Conservation (phyloP, 2,113 vertebrate genomes). For the Nipponia nippon region DNA sequence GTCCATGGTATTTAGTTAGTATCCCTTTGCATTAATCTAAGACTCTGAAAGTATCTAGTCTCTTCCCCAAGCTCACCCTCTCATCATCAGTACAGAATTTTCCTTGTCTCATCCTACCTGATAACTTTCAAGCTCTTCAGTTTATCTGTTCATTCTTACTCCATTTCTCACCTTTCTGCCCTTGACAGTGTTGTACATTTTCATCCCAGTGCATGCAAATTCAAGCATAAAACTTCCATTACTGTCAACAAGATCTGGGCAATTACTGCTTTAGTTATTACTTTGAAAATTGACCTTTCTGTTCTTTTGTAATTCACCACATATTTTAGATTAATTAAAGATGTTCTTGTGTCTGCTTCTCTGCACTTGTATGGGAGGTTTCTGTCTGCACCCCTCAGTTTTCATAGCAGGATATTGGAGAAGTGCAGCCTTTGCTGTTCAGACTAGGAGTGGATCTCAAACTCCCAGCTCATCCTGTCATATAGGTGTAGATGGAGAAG, state of each 20-base stretch:
- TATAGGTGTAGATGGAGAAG: background rate
- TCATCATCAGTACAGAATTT: background rate
- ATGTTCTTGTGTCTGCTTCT: background rate
- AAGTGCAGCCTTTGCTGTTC: background rate
- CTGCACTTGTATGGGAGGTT: background rate
- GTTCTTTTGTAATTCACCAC: background rate
- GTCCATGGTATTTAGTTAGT: background rate
- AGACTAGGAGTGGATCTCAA: background rate
- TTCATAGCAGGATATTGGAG: background rate
- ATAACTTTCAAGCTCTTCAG: background rate
- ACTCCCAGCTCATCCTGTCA: background rate
- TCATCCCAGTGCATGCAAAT: background rate
- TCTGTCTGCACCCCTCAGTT: background rate
- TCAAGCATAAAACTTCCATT: background rate
- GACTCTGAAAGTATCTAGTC: background rate
- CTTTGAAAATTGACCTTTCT: background rate
- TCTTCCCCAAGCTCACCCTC: background rate
- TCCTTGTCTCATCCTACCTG: background rate
- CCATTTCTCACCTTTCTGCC: background rate
- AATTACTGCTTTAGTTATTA: background rate
- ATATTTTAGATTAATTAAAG: background rate
- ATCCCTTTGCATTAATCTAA: background rate
- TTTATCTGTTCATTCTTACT: background rate
- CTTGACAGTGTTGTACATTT: background rate
- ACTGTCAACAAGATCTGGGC: background rate